These are phyloP conservation scores for Drosophila auraria DNA, from an alignment of 1,140 invertebrate genomes.

Conservation along the genomic window DNA sequence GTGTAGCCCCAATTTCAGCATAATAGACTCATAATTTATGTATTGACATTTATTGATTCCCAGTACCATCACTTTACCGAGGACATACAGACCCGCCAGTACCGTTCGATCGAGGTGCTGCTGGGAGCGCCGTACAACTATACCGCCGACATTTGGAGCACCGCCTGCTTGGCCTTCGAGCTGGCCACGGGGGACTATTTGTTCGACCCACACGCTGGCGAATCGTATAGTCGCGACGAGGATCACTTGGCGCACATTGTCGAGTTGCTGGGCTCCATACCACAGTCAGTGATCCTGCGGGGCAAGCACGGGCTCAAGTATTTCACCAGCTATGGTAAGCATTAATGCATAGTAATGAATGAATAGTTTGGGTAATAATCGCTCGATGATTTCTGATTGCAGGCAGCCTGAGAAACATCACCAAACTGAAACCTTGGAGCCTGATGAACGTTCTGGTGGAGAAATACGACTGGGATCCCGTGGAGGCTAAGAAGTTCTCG, in stretches of 20 bases:
- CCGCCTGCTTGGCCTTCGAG: slow-evolving; percentile 99
- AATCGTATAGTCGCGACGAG: slow-evolving; percentile 96
- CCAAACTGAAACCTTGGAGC: slow-evolving; percentile 96
- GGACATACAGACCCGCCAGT: slow-evolving; percentile 99
- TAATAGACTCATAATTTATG: background rate
- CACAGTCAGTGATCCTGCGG: slow-evolving; percentile 85
- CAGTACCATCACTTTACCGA: slow-evolving; percentile 85
- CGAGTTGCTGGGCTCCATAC: slow-evolving; percentile 98
- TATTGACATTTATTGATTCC: background rate
- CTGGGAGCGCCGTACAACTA: slow-evolving; percentile 97
- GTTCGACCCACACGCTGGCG: slow-evolving; percentile 98
- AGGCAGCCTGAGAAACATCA: slow-evolving; percentile 96
- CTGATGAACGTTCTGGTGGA: slow-evolving; percentile 96
- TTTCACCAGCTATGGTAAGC: slow-evolving; percentile 83
- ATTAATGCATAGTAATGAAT: slow-evolving; percentile 72
- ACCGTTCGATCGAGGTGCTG: slow-evolving; percentile 96
- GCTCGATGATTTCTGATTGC: background rate
- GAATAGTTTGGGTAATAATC: background rate
- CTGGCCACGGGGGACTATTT: slow-evolving; percentile 99
- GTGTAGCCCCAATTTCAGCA: background rate
- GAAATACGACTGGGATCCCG: slow-evolving; percentile 96
- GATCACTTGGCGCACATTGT: slow-evolving; percentile 99
- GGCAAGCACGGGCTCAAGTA: slow-evolving; percentile 84
- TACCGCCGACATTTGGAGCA: slow-evolving; percentile 99
- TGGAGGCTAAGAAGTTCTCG: slow-evolving; percentile 95